Conservation (phyloP, 2,113 vertebrate genomes). For the Etheostoma cragini region DNA sequence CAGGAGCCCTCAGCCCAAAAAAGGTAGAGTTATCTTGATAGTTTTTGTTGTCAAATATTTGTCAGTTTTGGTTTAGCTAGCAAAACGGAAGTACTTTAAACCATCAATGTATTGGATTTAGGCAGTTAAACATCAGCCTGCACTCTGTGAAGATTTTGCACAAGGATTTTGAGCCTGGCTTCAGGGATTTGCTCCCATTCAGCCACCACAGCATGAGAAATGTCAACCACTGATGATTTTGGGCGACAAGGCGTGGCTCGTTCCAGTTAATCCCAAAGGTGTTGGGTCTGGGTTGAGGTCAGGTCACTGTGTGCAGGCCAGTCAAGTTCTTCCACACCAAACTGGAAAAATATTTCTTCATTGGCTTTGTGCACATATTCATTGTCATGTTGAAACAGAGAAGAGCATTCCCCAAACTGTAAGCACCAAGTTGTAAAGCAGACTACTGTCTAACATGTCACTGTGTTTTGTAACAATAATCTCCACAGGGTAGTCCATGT, state of each 20-base stretch:
- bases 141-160: neutral
- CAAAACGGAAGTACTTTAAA: neutral
- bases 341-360: neutral
- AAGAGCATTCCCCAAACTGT: neutral
- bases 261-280: neutral
- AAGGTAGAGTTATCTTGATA: conserved; percentile 66
- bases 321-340: neutral
- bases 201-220: neutral
- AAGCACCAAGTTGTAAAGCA: neutral
- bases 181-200: neutral
- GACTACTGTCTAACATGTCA: neutral
- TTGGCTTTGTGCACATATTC: neutral
- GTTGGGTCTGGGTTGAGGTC: neutral
- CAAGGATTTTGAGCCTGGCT: neutral
- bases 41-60: neutral
- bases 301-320: neutral
- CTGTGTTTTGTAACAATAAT: too few species aligned
- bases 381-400: neutral
- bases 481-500: too few species aligned
- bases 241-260: neutral
- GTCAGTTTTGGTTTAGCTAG: neutral
- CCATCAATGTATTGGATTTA: neutral
- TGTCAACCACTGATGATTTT: neutral
- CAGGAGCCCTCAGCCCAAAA: conserved; percentile 79
- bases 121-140: neutral